A percentile compares a stretch with the other conserved stretches of the same genome.
phyloP scores from a whole-genome alignment of 2,113 vertebrate species.

The Pachypanchax playfairii region DNA sequence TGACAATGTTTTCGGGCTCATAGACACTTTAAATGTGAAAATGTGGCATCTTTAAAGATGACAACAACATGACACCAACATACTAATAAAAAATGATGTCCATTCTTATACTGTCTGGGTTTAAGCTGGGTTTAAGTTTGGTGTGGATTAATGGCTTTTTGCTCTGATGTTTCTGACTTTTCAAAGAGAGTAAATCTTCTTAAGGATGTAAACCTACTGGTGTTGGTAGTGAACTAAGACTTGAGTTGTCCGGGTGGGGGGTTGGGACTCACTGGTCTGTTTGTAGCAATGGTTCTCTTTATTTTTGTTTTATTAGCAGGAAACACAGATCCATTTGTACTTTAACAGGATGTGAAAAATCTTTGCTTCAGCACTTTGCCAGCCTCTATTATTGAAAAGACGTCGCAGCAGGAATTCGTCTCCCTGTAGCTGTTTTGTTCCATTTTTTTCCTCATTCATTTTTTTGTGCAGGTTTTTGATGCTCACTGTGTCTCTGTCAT shows the following conservation, averaged over 20 bases:
- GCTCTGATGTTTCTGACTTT: constrained; percentile 38
- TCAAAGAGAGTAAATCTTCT: constrained; percentile 63
- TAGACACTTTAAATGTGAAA: too few relatives aligned
- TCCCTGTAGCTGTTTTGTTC: constrained; percentile 26
- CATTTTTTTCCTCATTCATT: too few relatives aligned
- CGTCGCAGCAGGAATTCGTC: constrained; percentile 36
- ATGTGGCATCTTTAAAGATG: not conserved
- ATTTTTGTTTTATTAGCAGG: constrained; percentile 57
- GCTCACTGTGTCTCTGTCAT: constrained; percentile 24
- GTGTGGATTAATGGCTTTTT: constrained; percentile 28
- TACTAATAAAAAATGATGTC: not conserved
- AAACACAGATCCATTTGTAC: constrained; percentile 48
- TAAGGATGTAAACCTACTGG: too few relatives aligned
- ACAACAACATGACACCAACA: not conserved
- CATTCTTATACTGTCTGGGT: constrained; percentile 5
- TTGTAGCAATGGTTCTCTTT: constrained; percentile 25
- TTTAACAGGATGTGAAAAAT: constrained; percentile 37
- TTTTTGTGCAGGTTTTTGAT: too few relatives aligned
- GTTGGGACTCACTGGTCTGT: constrained; percentile 29
- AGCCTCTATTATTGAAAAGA: constrained; percentile 36
- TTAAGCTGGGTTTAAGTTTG: too few relatives aligned
- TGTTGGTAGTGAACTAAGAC: constrained; percentile 48
- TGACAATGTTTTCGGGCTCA: too few relatives aligned
- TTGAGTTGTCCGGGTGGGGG: too few relatives aligned
- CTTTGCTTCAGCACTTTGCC: constrained; percentile 52